A percentile compares a stretch with the other conserved stretches of the same genome.
Conservation (phyloP, 2,888 invertebrate species). For the Acrobasis consociella region DNA sequence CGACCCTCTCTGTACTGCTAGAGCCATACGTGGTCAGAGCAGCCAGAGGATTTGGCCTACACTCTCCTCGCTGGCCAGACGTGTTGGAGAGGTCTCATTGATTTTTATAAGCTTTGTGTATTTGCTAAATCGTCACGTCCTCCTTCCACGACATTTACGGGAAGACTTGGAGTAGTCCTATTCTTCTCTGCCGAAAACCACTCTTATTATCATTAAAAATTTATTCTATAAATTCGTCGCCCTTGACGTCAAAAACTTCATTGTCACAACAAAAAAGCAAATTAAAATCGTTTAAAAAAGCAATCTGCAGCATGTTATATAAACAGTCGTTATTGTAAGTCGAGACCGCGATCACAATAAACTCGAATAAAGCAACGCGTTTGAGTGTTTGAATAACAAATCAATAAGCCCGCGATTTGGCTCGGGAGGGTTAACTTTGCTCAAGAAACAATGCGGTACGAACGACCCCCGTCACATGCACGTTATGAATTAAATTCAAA, state of each 20-base stretch:
- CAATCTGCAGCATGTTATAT: conserved; percentile 8
- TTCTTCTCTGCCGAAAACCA: too few species aligned
- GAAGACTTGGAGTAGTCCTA: too few species aligned
- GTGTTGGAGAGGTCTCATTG: too few species aligned
- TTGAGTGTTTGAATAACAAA: conserved; percentile 32
- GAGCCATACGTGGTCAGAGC: too few species aligned
- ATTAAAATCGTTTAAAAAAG: conserved; percentile 18
- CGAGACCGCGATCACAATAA: conserved; percentile 20
- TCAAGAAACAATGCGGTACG: conserved; percentile 30
- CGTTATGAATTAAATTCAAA: conserved; percentile 33
- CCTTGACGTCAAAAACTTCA: background rate
- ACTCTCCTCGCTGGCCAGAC: too few species aligned
- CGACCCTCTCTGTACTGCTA: too few species aligned
- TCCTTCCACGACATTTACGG: too few species aligned
- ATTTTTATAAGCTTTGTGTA: too few species aligned
- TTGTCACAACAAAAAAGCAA: conserved; percentile 18
- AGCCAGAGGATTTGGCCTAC: too few species aligned
- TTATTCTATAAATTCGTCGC: background rate
- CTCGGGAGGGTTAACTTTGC: conserved; percentile 30
- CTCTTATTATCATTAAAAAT: background rate
- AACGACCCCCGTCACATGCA: conserved; percentile 33
- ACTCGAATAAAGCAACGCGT: conserved; percentile 22
- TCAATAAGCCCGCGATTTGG: conserved; percentile 30
- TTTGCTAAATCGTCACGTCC: too few species aligned
- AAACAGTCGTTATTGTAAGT: conserved; percentile 22